Percentiles rank a stretch among this genome's conserved stretches.
phyloP scores from a whole-genome alignment of 2,797 vertebrate genomes.

The Molothrus ater region DNA sequence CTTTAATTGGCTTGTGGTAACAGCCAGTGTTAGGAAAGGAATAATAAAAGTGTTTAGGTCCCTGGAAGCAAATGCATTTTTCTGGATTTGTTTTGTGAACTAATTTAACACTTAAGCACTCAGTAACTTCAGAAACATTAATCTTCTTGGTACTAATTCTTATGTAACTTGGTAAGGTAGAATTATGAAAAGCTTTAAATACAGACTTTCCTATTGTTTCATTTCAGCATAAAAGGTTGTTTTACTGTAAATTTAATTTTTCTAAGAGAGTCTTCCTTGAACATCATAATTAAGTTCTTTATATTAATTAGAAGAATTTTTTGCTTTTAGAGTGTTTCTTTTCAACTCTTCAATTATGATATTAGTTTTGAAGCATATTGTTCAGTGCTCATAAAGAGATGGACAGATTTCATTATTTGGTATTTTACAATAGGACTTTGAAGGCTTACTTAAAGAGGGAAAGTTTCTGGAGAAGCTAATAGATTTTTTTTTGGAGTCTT shows the following conservation, averaged over 20 bases:
- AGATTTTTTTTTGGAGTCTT: neutral
- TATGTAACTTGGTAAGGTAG: neutral
- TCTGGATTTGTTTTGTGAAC: neutral
- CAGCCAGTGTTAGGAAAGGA: neutral
- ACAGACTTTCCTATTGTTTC: neutral
- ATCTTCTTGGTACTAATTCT: neutral
- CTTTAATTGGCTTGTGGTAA: neutral
- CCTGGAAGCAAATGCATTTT: neutral
- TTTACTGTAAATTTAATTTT: neutral
- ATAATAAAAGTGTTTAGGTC: neutral
- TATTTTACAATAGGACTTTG: conserved; percentile 34
- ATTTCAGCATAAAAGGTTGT: neutral
- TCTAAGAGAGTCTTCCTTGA: neutral
- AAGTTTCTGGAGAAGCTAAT: neutral
- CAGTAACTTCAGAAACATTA: neutral
- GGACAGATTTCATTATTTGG: neutral
- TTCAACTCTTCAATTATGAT: neutral
- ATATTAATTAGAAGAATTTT: neutral
- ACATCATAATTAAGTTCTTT: neutral
- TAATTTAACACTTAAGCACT: neutral
- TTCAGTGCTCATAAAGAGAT: neutral
- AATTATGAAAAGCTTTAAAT: neutral
- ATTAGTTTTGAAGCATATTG: conserved; percentile 26
- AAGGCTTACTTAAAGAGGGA: conserved; percentile 31
- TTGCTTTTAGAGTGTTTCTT: conserved; percentile 21